Conservation (phyloP, 2,113 vertebrate species). For the Hepsetus odoe region DNA sequence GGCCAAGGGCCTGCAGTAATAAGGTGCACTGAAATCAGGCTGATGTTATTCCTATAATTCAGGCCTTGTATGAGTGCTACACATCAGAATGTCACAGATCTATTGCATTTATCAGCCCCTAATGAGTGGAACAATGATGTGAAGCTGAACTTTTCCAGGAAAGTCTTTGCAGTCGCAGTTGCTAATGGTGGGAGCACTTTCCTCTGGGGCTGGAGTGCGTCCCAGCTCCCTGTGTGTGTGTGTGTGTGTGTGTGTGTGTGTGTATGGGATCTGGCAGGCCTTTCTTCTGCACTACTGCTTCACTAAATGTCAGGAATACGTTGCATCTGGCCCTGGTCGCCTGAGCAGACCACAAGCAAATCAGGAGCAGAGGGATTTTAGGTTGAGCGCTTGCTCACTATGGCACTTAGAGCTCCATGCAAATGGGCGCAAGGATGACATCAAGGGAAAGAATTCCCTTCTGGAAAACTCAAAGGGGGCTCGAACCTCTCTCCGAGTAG, state of each 20-base stretch:
- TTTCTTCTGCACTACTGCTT: not conserved
- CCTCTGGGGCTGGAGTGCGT: not conserved
- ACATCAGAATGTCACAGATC: not conserved
- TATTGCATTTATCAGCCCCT: not conserved
- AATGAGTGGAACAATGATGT: slow-evolving; percentile 2
- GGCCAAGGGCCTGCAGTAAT: not conserved
- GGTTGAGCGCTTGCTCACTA: not conserved
- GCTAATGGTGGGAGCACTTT: not conserved
- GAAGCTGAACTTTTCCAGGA: not conserved
- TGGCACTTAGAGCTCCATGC: slow-evolving; percentile 53
- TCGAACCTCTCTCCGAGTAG: not conserved
- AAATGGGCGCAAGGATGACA: slow-evolving; percentile 51
- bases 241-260: slow-evolving; percentile 1
- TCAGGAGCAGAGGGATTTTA: slow-evolving; percentile 34
- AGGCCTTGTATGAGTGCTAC: not conserved
- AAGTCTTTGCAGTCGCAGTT: slow-evolving; percentile 11
- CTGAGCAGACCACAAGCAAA: slow-evolving; percentile 43
- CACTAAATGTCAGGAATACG: slow-evolving; percentile 1
- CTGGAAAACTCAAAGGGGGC: slow-evolving; percentile 45
- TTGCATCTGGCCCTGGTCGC: slow-evolving; percentile 37
- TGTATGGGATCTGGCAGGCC: not conserved
- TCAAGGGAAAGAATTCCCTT: slow-evolving; percentile 54
- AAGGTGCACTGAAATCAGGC: not conserved
- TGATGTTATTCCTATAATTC: not conserved
- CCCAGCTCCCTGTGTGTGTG: not conserved